Conservation (phyloP, 2,113 vertebrate species). For the Pungitius pungitius region DNA sequence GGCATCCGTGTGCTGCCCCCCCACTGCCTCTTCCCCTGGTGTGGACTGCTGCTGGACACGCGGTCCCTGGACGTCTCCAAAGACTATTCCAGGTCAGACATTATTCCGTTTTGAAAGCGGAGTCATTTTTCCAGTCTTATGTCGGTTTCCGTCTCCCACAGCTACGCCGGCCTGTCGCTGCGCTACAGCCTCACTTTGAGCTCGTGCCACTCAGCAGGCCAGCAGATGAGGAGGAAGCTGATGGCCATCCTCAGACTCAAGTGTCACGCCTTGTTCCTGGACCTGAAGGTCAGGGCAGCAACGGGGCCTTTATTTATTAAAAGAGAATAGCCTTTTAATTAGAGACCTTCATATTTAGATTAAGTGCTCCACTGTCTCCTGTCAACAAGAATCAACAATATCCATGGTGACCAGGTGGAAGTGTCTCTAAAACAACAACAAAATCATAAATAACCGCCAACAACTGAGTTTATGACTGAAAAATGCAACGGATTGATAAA, state of each 20-base stretch:
- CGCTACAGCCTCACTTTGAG: slow-evolving; percentile 87
- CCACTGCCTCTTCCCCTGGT: slow-evolving; percentile 88
- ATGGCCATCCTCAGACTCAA: slow-evolving; percentile 84
- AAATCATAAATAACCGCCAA: not conserved
- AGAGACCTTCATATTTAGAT: not conserved
- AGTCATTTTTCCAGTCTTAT: not conserved
- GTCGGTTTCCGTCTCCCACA: slow-evolving; percentile 46
- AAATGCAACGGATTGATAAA: not conserved
- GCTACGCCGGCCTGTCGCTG: slow-evolving; percentile 81
- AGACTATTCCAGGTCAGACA: slow-evolving; percentile 84
- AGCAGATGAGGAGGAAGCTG: slow-evolving; percentile 87
- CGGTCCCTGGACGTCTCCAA: slow-evolving; percentile 82
- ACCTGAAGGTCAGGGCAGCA: slow-evolving; percentile 83
- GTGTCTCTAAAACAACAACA: not conserved
- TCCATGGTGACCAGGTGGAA: not conserved
- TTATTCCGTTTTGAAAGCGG: not conserved
- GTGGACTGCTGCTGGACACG: slow-evolving; percentile 89
- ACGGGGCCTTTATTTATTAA: not conserved
- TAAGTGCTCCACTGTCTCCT: too few species aligned
- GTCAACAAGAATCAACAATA: not conserved
- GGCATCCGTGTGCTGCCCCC: slow-evolving; percentile 77
- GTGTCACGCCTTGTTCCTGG: slow-evolving; percentile 86
- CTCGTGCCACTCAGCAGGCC: slow-evolving; percentile 77
- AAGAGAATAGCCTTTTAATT: not conserved
- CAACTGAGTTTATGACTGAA: not conserved